These are phyloP conservation scores for Potamilus streckersoni DNA, from an alignment of 1,140 invertebrate species.

Conservation along the genomic window DNA sequence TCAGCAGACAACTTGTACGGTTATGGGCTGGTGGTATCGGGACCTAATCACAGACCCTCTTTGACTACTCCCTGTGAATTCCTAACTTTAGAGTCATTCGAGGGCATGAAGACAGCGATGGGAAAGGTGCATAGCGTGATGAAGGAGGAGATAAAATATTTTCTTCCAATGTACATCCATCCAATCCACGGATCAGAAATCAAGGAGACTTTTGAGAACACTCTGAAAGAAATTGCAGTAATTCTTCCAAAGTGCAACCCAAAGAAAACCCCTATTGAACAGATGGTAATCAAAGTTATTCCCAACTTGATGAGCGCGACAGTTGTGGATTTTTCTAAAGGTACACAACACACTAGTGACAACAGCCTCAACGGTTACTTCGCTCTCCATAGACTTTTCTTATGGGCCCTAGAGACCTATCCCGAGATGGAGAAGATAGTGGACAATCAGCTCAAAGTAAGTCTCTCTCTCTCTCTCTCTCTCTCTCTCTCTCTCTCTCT, in stretches of 20 bases:
- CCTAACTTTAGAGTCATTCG: slow-evolving; percentile 43
- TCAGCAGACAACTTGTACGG: slow-evolving; percentile 47
- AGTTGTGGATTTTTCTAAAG: slow-evolving; percentile 57
- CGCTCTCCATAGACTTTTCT: slow-evolving; percentile 50
- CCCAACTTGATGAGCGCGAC: slow-evolving; percentile 58
- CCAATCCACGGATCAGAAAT: slow-evolving; percentile 47
- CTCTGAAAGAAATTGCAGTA: slow-evolving; percentile 39
- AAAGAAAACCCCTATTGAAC: slow-evolving; percentile 48
- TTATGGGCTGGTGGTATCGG: slow-evolving; percentile 53
- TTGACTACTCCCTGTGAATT: slow-evolving; percentile 57
- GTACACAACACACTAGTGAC: slow-evolving; percentile 58
- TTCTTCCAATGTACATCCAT: slow-evolving; percentile 55
- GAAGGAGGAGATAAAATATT: slow-evolving; percentile 53
- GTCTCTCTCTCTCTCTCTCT: not conserved
- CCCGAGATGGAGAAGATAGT: slow-evolving; percentile 43
- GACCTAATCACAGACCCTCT: slow-evolving; percentile 44
- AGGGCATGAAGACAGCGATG: slow-evolving; percentile 48
- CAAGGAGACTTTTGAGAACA: slow-evolving; percentile 44
- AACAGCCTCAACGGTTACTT: slow-evolving; percentile 57
- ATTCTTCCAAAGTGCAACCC: slow-evolving; percentile 48
- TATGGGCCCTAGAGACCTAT: slow-evolving; percentile 57
- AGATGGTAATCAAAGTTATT: slow-evolving; percentile 51
- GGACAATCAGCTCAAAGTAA: slow-evolving; percentile 44
- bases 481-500: not conserved
- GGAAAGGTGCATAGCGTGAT: slow-evolving; percentile 53